These are phyloP conservation scores for Mandrillus leucophaeus DNA, from an alignment of 2,113 vertebrate genomes.

Conservation along the genomic window DNA sequence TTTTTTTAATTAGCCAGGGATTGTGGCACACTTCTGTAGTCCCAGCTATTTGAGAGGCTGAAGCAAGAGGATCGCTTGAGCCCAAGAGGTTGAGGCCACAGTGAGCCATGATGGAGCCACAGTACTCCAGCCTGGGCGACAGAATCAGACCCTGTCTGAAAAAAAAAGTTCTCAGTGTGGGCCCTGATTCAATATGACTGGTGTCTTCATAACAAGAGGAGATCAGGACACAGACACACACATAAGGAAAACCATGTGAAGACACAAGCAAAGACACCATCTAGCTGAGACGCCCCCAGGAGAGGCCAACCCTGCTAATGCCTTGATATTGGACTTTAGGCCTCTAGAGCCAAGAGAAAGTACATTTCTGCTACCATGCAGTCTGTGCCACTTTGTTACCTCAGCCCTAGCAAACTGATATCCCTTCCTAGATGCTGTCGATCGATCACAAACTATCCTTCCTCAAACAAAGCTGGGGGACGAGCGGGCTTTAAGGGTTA, in stretches of 20 bases:
- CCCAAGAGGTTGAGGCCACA: too few relatives aligned
- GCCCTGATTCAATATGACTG: background rate
- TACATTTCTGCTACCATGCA: background rate
- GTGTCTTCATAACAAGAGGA: background rate
- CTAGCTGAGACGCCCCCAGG: too few relatives aligned
- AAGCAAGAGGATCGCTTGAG: too few relatives aligned
- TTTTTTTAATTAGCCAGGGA: too few relatives aligned
- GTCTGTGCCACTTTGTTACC: background rate
- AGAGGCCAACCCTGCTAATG: background rate
- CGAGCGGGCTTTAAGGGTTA: background rate
- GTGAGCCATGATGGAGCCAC: too few relatives aligned
- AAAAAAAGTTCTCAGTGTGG: background rate
- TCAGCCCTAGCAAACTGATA: background rate
- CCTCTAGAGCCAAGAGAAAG: background rate
- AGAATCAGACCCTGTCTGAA: too few relatives aligned
- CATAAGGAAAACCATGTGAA: background rate
- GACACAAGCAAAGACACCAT: background rate
- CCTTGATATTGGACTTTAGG: too few relatives aligned
- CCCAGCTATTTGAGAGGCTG: too few relatives aligned
- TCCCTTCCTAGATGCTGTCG: background rate
- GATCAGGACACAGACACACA: background rate
- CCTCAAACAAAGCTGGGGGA: background rate
- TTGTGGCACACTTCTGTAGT: too few relatives aligned
- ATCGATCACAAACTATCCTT: fast-evolving
- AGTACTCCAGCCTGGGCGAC: too few relatives aligned